These are phyloP conservation scores for Neopipo cinnamomea DNA, from an alignment of 2,113 vertebrate genomes.

Conservation along the genomic window DNA sequence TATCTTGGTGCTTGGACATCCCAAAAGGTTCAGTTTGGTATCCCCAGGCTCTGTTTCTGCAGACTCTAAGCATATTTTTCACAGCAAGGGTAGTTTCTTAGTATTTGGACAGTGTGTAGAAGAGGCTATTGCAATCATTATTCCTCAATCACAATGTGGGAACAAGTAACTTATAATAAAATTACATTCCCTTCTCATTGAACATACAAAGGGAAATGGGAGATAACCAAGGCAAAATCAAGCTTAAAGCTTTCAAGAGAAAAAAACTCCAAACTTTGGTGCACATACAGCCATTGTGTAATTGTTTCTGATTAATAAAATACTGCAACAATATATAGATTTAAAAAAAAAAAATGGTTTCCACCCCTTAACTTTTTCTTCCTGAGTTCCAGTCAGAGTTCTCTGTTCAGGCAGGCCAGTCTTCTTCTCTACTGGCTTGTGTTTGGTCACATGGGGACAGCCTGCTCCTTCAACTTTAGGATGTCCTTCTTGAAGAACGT, in stretches of 20 bases:
- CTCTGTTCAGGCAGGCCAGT: background rate
- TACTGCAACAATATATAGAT: background rate
- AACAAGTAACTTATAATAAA: background rate
- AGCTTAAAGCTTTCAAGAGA: background rate
- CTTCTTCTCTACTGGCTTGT: rapidly evolving
- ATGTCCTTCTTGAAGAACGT: background rate
- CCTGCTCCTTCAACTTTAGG: background rate
- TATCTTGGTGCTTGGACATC: no score
- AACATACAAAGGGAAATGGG: background rate
- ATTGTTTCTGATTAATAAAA: background rate
- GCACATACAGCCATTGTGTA: background rate
- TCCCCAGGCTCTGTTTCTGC: background rate
- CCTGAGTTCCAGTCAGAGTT: background rate
- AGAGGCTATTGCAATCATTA: background rate
- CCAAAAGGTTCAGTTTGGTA: background rate
- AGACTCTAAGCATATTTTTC: background rate
- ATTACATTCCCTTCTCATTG: background rate
- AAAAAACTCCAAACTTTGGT: background rate
- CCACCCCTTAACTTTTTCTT: background rate
- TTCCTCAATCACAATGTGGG: rapidly evolving
- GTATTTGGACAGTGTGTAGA: background rate
- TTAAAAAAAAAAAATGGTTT: background rate
- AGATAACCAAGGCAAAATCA: background rate
- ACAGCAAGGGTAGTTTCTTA: background rate
- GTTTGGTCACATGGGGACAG: rapidly evolving